These are phyloP conservation scores for Nesidiocoris tenuis DNA, from an alignment of 2,888 invertebrate species.

Conservation along the genomic window DNA sequence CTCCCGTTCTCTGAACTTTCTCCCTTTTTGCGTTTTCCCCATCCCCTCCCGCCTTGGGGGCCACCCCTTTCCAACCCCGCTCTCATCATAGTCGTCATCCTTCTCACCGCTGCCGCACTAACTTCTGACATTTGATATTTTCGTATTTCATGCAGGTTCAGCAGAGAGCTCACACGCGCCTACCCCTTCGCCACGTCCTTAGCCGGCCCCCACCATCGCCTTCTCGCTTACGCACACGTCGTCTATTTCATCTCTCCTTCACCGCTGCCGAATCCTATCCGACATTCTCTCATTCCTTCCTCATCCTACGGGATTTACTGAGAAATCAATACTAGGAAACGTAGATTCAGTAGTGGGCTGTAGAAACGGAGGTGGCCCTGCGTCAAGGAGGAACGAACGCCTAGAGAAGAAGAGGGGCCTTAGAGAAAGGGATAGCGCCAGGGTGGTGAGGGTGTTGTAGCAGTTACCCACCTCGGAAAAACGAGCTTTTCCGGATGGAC, in stretches of 20 bases:
- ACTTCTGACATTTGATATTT: slow-evolving; percentile 48
- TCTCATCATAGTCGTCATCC: not conserved
- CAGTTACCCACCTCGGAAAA: slow-evolving; percentile 1
- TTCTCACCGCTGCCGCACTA: slow-evolving; percentile 9
- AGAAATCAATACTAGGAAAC: slow-evolving; percentile 47
- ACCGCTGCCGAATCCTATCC: not conserved
- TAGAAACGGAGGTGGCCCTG: slow-evolving; percentile 10
- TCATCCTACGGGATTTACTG: slow-evolving; percentile 34
- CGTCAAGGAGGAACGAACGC: not conserved
- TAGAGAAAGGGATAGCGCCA: not conserved
- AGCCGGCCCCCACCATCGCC: not conserved
- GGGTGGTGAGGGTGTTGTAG: not conserved
- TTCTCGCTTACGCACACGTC: not conserved
- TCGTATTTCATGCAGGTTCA: slow-evolving; percentile 44
- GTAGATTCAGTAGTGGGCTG: slow-evolving; percentile 27
- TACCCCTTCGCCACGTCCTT: not conserved
- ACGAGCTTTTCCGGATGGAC: not conserved
- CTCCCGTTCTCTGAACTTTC: not conserved
- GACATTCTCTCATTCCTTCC: slow-evolving; percentile 5
- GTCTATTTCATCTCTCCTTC: not conserved
- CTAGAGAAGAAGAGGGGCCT: not conserved
- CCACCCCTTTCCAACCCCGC: slow-evolving; percentile 6
- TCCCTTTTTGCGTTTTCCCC: not conserved
- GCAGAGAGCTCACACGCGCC: slow-evolving; percentile 8
- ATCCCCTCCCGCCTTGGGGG: slow-evolving; percentile 2